These are phyloP conservation scores for Tetrax tetrax DNA, from an alignment of 2,113 vertebrate genomes.

Conservation along the genomic window DNA sequence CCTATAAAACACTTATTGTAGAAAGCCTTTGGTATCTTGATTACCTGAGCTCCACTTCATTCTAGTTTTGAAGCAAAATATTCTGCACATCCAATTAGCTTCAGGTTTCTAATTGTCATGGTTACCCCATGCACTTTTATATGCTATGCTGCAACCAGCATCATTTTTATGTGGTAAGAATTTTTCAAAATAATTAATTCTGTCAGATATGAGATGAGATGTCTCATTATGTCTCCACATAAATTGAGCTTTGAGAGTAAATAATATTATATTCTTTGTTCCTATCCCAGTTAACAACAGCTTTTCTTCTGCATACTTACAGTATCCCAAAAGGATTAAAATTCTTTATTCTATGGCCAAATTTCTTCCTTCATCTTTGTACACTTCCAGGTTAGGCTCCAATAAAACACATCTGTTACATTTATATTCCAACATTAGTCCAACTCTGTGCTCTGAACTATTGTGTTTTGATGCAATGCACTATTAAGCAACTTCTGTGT, in stretches of 20 bases:
- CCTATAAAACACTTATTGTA: background rate
- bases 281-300: background rate
- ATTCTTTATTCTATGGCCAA: background rate
- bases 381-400: background rate
- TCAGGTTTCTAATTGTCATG: background rate
- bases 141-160: background rate
- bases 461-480: background rate
- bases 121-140: background rate
- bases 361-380: slow-evolving; percentile 10
- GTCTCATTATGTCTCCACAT: background rate
- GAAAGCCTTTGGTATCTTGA: background rate
- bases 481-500: background rate
- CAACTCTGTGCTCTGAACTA: background rate
- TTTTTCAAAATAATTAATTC: slow-evolving; percentile 33
- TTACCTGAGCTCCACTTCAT: background rate
- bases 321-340: background rate
- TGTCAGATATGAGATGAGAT: background rate
- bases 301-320: background rate
- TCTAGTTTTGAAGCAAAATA: background rate
- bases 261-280: background rate
- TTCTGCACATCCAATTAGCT: background rate
- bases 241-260: background rate
- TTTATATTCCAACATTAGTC: background rate
- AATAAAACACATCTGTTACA: slow-evolving; percentile 16
- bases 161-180: background rate